Evolutionary conservation across 1,140 invertebrate species (phyloP).

Genomic region (Ceratina japonica): DNA sequence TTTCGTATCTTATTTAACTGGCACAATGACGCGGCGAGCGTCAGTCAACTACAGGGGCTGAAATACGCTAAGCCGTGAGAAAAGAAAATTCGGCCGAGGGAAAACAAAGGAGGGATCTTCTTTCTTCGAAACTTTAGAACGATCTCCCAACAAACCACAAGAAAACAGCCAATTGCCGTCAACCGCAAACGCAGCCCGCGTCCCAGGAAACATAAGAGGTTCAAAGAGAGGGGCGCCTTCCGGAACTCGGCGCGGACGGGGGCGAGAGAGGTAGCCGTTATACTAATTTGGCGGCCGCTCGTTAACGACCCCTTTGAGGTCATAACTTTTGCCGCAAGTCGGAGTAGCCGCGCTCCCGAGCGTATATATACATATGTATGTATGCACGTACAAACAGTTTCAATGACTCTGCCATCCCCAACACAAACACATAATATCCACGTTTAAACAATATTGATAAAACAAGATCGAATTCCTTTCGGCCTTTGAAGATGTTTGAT

Average conservation of each 20-base stretch:
- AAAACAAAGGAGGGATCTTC: not conserved
- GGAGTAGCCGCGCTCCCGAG: not conserved
- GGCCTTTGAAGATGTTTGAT: too few species aligned
- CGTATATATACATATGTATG: conserved; percentile 29
- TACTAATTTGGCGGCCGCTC: conserved; percentile 72
- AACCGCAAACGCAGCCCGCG: conserved; percentile 16
- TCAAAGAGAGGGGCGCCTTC: not conserved
- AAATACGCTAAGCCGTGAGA: too few species aligned
- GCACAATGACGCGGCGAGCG: not conserved
- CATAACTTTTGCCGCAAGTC: conserved; percentile 72
- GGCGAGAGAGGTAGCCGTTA: conserved; percentile 48
- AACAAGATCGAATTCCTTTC: too few species aligned
- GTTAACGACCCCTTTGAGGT: conserved; percentile 76
- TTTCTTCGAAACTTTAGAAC: not conserved
- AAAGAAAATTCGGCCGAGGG: too few species aligned
- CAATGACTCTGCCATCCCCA: too few species aligned
- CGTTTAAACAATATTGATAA: too few species aligned
- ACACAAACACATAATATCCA: too few species aligned
- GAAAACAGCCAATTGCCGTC: not conserved
- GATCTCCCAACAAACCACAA: not conserved
- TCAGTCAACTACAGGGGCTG: too few species aligned
- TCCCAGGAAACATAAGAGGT: conserved; percentile 11
- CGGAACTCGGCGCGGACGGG: not conserved
- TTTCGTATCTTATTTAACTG: not conserved
- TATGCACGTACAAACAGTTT: too few species aligned